Evolutionary conservation across 2,113 vertebrate species (phyloP).

Genomic region (Gymnogyps californianus): DNA sequence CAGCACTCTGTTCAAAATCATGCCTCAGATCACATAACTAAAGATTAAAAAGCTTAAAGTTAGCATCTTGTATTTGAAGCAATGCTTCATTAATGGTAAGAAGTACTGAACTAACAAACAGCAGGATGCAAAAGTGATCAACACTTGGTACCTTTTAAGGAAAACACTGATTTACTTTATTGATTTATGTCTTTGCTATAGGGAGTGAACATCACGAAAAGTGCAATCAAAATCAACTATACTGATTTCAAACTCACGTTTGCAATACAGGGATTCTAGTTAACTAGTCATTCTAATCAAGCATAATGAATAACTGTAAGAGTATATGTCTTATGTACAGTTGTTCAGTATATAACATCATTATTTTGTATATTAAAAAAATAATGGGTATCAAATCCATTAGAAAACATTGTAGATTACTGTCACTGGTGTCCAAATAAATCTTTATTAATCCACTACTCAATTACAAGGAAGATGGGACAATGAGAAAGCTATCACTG

Average conservation of each 20-base stretch:
- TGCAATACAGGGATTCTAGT: background rate
- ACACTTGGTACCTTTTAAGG: background rate
- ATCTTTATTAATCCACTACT: background rate
- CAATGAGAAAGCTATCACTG: background rate
- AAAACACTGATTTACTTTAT: background rate
- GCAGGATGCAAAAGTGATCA: background rate
- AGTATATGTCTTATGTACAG: background rate
- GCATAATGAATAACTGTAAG: background rate
- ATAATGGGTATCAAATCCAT: background rate
- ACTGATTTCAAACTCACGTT: background rate
- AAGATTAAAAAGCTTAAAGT: background rate
- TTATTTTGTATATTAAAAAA: background rate
- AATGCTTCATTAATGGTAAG: background rate
- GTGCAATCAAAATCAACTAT: background rate
- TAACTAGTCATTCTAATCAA: background rate
- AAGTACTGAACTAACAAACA: background rate
- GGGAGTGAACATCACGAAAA: background rate
- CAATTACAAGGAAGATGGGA: background rate
- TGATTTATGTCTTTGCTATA: background rate
- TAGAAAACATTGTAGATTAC: background rate
- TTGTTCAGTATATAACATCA: background rate
- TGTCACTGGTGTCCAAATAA: background rate
- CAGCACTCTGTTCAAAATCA: background rate
- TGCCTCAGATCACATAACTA: background rate
- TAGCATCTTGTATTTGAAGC: background rate